These are phyloP conservation scores for Pseudotriccus pelzelni DNA, from an alignment of 2,797 vertebrate species.

Conservation along the genomic window DNA sequence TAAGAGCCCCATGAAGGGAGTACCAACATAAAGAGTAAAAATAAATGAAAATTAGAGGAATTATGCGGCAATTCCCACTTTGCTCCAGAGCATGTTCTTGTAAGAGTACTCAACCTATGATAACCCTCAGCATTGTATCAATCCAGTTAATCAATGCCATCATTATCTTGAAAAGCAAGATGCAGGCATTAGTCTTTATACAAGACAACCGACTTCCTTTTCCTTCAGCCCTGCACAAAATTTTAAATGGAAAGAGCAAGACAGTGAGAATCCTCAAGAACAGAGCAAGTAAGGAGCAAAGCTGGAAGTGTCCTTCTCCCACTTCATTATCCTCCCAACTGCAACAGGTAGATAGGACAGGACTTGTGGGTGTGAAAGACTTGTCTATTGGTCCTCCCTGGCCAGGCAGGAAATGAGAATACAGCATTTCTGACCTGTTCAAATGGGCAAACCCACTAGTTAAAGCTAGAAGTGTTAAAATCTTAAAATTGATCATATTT, in stretches of 20 bases:
- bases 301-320: background rate
- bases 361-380: background rate
- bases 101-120: background rate
- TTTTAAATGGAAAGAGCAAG: background rate
- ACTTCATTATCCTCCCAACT: background rate
- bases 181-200: background rate
- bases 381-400: background rate
- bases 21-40: background rate
- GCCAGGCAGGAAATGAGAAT: background rate
- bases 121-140: background rate
- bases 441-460: background rate
- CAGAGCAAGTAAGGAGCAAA: background rate
- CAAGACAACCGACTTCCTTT: background rate
- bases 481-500: background rate
- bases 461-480: background rate
- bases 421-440: conserved; percentile 18
- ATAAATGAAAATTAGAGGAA: background rate
- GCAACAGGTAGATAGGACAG: background rate
- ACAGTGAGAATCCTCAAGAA: background rate
- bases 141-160: background rate
- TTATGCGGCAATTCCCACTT: background rate
- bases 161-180: background rate
- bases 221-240: background rate
- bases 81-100: background rate
- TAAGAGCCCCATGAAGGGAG: background rate